Conservation (phyloP, 2,113 vertebrate genomes). For the Gymnorhina tibicen region DNA sequence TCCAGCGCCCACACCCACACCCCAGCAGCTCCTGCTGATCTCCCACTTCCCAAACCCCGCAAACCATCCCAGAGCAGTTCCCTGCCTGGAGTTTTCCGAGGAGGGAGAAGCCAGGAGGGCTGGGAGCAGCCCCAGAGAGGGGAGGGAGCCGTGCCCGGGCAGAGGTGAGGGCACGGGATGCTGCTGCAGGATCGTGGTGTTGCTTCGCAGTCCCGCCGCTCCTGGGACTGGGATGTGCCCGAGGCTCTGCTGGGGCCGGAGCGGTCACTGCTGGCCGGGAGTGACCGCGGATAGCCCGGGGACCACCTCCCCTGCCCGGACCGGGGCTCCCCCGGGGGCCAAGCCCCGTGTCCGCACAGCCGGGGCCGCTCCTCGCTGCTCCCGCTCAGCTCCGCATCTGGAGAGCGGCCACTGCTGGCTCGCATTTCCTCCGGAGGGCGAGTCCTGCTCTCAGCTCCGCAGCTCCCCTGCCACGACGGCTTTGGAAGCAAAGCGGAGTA, state of each 20-base stretch:
- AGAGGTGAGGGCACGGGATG: background rate
- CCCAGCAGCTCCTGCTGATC: background rate
- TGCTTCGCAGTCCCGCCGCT: slow-evolving; percentile 56
- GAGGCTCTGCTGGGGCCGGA: background rate
- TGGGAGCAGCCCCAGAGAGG: background rate
- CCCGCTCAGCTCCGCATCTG: background rate
- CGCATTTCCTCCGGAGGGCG: background rate
- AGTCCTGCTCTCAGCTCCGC: background rate
- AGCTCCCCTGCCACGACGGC: background rate
- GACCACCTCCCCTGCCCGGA: background rate
- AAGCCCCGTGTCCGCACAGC: fast-evolving
- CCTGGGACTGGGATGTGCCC: background rate
- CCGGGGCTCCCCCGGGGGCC: background rate
- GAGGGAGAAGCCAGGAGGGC: background rate
- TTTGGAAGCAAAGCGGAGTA: background rate
- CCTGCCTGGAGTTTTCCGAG: background rate
- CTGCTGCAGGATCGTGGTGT: background rate
- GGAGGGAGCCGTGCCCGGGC: background rate
- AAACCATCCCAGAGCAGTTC: background rate
- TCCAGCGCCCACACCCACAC: background rate
- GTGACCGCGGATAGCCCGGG: too few species aligned
- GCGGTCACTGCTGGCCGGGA: background rate
- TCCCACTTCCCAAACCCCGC: background rate
- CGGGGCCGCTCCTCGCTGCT: background rate
- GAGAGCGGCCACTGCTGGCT: background rate